A percentile compares a stretch with the other conserved stretches of the same genome.
Evolutionary conservation across 2,888 invertebrate species (phyloP).

Genomic region (Carterocephalus palaemon): DNA sequence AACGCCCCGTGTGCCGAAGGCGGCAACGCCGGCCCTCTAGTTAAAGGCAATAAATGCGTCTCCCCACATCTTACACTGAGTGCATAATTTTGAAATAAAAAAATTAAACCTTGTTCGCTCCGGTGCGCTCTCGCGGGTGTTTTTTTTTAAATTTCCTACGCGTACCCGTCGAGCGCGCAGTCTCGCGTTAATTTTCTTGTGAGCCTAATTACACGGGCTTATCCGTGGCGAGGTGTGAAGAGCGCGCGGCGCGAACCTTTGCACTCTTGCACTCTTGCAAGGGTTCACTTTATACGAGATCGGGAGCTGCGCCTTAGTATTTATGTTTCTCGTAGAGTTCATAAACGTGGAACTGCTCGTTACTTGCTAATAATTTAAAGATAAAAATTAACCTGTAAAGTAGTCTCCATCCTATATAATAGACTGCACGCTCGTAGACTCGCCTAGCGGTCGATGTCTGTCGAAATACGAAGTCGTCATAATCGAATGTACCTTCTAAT

Average conservation of each 20-base stretch:
- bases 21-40: neutral
- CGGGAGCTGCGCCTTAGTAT: constrained; percentile 15
- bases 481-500: too few species aligned
- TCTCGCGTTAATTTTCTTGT: constrained; percentile 60
- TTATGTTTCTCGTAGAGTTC: too few species aligned
- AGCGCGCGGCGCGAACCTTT: constrained; percentile 44
- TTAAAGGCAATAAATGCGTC: constrained; percentile 21
- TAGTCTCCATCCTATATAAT: too few species aligned
- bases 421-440: too few species aligned
- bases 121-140: constrained; percentile 16
- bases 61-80: constrained; percentile 18
- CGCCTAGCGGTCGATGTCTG: too few species aligned
- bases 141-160: constrained; percentile 20
- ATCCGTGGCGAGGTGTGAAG: constrained; percentile 51
- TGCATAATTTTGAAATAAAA: constrained; percentile 25
- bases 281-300: constrained; percentile 43
- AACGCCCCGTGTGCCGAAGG: too few species aligned
- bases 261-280: constrained; percentile 51
- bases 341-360: too few species aligned
- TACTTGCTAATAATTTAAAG: too few species aligned
- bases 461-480: too few species aligned
- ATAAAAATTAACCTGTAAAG: too few species aligned
- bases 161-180: constrained; percentile 29
- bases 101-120: constrained; percentile 19
- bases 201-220: constrained; percentile 70